Conservation (phyloP, 2,888 invertebrate species). For the Unio delphinus region DNA sequence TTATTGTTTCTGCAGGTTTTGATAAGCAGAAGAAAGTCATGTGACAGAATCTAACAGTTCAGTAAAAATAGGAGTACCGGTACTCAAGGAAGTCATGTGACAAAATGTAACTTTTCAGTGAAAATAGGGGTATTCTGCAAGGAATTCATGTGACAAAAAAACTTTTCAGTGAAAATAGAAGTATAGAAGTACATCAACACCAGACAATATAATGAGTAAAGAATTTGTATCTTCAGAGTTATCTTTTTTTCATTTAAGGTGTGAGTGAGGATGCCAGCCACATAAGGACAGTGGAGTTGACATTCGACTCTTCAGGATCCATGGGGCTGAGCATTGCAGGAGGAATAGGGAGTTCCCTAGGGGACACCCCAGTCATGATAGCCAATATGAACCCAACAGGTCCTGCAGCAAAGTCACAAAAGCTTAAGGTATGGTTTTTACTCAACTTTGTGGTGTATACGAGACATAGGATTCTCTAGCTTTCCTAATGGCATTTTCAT, state of each 20-base stretch:
- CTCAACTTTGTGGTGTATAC: neutral
- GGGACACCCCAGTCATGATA: slow-evolving; percentile 65
- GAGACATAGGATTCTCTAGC: neutral
- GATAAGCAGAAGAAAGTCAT: no score
- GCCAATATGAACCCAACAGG: slow-evolving; percentile 64
- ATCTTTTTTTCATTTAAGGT: slow-evolving; percentile 32
- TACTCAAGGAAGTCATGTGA: no score
- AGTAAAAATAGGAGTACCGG: no score
- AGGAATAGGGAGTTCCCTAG: slow-evolving; percentile 64
- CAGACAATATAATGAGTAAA: no score
- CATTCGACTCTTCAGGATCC: slow-evolving; percentile 62
- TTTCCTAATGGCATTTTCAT: no score
- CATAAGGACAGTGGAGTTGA: slow-evolving; percentile 59
- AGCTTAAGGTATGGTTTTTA: slow-evolving; percentile 52
- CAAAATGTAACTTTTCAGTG: no score
- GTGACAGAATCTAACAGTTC: no score
- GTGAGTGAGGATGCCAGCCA: slow-evolving; percentile 57
- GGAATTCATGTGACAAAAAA: no score
- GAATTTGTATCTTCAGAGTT: neutral
- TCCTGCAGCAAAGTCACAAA: slow-evolving; percentile 61
- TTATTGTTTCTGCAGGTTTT: no score
- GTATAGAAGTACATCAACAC: no score
- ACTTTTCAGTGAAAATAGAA: no score
- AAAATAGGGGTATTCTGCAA: no score
- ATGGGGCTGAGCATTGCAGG: slow-evolving; percentile 69